These are phyloP conservation scores for Sphenopsis melanotis DNA, from an alignment of 2,797 vertebrate genomes.

Conservation along the genomic window DNA sequence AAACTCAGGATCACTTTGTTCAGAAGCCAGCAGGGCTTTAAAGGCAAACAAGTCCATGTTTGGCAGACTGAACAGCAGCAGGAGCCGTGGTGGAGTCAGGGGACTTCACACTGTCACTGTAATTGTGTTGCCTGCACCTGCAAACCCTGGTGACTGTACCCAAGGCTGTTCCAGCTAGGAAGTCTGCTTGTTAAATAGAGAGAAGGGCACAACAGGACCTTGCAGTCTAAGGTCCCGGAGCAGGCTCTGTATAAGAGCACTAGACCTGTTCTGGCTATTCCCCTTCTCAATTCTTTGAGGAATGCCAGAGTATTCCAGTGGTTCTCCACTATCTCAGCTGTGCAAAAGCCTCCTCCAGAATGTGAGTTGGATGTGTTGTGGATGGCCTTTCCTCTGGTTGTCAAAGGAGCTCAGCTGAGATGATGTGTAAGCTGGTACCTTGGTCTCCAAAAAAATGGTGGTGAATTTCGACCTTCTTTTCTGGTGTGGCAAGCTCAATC, in stretches of 20 bases:
- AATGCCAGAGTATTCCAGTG: neutral
- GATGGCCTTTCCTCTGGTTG: neutral
- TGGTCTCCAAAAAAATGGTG: neutral
- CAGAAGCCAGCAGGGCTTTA: neutral
- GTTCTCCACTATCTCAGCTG: neutral
- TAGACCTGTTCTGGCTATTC: neutral
- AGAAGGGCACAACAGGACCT: neutral
- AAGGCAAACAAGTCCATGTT: neutral
- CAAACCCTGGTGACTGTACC: no score
- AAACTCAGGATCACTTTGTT: neutral
- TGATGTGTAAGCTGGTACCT: neutral
- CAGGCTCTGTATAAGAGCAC: neutral
- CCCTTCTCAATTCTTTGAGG: neutral
- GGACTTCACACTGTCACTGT: neutral
- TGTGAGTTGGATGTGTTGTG: neutral
- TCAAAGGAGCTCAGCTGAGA: neutral
- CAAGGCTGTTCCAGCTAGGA: neutral
- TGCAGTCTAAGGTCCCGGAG: neutral
- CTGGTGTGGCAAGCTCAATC: neutral
- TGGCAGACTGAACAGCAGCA: neutral
- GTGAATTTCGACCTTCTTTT: neutral
- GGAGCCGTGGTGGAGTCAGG: fast-evolving
- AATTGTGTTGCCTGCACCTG: neutral
- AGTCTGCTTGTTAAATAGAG: neutral
- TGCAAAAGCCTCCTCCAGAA: neutral